A percentile compares a stretch with the other conserved stretches of the same genome.
Evolutionary conservation across 2,113 vertebrate genomes (phyloP).

Genomic region (Tragelaphus strepsiceros): DNA sequence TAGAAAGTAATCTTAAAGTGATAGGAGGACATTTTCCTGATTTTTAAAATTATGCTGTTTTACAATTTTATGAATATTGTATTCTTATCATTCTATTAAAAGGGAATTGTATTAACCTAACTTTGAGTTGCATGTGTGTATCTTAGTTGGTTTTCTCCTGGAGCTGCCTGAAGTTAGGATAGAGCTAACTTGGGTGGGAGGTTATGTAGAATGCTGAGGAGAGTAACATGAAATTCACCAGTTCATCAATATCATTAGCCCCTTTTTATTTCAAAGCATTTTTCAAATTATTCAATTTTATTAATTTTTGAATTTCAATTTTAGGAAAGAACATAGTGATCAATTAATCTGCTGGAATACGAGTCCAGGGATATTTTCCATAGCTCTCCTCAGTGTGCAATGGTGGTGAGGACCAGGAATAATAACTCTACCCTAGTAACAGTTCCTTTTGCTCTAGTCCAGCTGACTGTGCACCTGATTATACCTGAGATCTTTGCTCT

Average conservation of each 20-base stretch:
- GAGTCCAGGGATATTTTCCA: neutral
- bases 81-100: neutral
- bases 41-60: neutral
- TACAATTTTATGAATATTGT: neutral
- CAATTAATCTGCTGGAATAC: neutral
- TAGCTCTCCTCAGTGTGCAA: neutral
- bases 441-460: neutral
- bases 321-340: neutral
- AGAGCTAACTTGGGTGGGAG: neutral
- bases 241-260: neutral
- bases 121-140: neutral
- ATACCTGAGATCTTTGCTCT: neutral
- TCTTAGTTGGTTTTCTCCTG: neutral
- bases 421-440: neutral
- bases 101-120: neutral
- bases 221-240: neutral
- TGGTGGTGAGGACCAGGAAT: neutral
- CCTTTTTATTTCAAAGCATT: neutral
- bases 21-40: neutral
- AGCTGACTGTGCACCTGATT: rapidly evolving
- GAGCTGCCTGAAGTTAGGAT: neutral
- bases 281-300: neutral
- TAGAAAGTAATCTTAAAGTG: neutral
- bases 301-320: neutral
- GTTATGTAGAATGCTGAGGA: neutral